A percentile compares a stretch with the other conserved stretches of the same genome.
Conservation (phyloP, 2,797 vertebrate genomes). For the Notoglanidium macrostoma region DNA sequence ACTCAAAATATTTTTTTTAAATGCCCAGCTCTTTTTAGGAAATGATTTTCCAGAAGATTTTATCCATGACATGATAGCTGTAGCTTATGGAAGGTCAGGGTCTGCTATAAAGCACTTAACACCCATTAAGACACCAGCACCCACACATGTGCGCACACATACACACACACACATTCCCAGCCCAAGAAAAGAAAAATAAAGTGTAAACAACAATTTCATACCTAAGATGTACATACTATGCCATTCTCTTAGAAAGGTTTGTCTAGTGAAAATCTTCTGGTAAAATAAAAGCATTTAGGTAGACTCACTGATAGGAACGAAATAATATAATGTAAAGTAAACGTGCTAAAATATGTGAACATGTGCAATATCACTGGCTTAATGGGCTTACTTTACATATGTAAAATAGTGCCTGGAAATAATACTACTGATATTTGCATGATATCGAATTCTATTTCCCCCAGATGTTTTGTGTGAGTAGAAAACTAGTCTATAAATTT, state of each 20-base stretch:
- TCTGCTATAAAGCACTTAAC: neutral
- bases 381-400: neutral
- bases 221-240: neutral
- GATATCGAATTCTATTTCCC: neutral
- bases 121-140: neutral
- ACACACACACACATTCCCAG: no score
- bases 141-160: no score
- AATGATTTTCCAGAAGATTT: neutral
- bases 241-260: neutral
- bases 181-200: neutral
- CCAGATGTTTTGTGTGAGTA: neutral
- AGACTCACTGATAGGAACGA: neutral
- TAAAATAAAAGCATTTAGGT: neutral
- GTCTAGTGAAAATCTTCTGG: neutral
- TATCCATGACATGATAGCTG: neutral
- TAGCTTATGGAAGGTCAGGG: neutral
- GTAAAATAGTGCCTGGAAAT: neutral
- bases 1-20: neutral
- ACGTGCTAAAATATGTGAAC: neutral
- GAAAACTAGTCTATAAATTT: neutral
- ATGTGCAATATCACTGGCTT: neutral
- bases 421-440: neutral
- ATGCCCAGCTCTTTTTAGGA: neutral
- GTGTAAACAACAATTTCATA: no score
- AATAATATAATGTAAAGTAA: neutral